These are phyloP conservation scores for Philereme transversata DNA, from an alignment of 2,888 invertebrate genomes.

Conservation along the genomic window DNA sequence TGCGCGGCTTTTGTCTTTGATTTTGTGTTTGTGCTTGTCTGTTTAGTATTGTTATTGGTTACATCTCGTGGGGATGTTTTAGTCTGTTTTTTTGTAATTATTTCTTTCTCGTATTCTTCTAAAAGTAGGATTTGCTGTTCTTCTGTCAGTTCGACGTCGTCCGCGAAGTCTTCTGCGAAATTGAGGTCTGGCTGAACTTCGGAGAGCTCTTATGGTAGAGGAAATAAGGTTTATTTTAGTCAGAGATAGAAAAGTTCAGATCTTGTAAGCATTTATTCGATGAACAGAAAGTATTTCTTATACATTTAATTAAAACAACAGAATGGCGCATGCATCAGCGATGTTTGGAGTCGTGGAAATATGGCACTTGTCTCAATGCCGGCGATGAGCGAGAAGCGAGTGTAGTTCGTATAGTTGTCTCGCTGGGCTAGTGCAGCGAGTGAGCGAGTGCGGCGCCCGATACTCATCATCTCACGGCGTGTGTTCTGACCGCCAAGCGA, in stretches of 20 bases:
- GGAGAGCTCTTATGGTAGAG: slow-evolving; percentile 26
- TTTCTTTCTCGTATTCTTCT: slow-evolving; percentile 88
- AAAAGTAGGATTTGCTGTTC: slow-evolving; percentile 87
- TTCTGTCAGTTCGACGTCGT: slow-evolving; percentile 87
- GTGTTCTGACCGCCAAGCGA: too few species aligned
- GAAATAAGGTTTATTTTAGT: slow-evolving; percentile 29
- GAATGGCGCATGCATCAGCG: too few species aligned
- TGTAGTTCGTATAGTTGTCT: too few species aligned
- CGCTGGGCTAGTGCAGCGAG: too few species aligned
- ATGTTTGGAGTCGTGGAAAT: too few species aligned
- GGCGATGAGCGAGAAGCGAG: too few species aligned
- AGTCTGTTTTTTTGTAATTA: slow-evolving; percentile 69
- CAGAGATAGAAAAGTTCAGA: slow-evolving; percentile 24
- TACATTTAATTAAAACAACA: background rate
- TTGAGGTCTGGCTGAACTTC: slow-evolving; percentile 22
- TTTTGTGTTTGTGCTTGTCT: slow-evolving; percentile 49
- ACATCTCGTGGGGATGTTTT: slow-evolving; percentile 59
- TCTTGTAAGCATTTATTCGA: slow-evolving; percentile 28
- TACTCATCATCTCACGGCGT: too few species aligned
- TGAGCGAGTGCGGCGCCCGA: too few species aligned
- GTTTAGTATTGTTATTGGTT: slow-evolving; percentile 66
- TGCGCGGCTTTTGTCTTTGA: slow-evolving; percentile 51
- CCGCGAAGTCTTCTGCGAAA: slow-evolving; percentile 85
- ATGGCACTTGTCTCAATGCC: too few species aligned
- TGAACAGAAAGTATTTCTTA: slow-evolving; percentile 2